A percentile compares a stretch with the other conserved stretches of the same genome.
Conservation (phyloP, 2,888 invertebrate species). For the Drosophila pseudotakahashii region DNA sequence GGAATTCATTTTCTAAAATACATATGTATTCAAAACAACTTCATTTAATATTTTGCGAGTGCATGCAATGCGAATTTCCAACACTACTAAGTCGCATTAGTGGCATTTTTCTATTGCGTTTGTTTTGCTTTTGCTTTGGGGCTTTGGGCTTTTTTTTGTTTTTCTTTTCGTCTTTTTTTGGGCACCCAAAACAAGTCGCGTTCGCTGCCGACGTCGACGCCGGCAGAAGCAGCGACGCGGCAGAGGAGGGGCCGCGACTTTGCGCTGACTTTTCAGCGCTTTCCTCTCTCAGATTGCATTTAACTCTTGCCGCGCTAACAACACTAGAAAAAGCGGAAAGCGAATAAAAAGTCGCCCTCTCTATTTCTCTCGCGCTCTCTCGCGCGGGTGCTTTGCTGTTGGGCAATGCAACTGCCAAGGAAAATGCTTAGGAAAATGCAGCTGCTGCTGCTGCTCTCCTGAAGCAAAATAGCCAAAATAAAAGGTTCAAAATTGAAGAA, state of each 20-base stretch:
- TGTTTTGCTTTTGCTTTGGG: conserved; percentile 21
- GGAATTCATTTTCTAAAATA: not conserved
- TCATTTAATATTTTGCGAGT: conserved; percentile 5
- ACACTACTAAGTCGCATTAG: conserved; percentile 64
- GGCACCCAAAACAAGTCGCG: conserved; percentile 43
- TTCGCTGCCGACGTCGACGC: conserved; percentile 7
- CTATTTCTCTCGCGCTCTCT: conserved; percentile 34
- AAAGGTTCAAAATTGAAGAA: conserved; percentile 52
- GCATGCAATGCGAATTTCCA: conserved; percentile 44
- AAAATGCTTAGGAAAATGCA: conserved; percentile 56
- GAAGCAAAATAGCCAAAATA: conserved; percentile 30
- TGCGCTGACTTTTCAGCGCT: conserved; percentile 16
- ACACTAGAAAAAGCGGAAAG: conserved; percentile 56
- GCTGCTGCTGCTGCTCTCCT: conserved; percentile 48
- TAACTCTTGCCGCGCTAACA: conserved; percentile 79
- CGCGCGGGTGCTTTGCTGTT: conserved; percentile 47
- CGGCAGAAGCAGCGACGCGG: conserved; percentile 1
- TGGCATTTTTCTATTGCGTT: conserved; percentile 50
- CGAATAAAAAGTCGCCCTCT: conserved; percentile 38
- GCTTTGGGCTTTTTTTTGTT: conserved; percentile 12
- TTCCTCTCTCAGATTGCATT: conserved; percentile 71
- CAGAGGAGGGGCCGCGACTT: conserved; percentile 21
- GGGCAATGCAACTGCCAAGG: conserved; percentile 30
- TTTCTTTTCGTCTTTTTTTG: conserved; percentile 11
- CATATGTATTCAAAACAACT: not conserved